Percentiles rank a stretch among this genome's conserved stretches.
phyloP scores from a whole-genome alignment of 2,888 invertebrate genomes.

The Drosophila tanythrix region DNA sequence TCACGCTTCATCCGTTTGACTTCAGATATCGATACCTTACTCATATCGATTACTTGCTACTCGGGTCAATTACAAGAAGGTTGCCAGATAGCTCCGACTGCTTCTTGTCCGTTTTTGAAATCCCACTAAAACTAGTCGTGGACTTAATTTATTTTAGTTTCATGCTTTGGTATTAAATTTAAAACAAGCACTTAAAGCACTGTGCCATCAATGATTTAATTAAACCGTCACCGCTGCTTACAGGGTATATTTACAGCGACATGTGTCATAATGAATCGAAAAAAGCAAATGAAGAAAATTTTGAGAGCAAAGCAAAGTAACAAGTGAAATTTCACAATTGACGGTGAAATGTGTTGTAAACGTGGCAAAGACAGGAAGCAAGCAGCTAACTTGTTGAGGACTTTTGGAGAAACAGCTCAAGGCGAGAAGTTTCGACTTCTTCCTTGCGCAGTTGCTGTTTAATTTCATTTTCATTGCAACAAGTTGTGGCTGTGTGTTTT shows the following conservation, averaged over 20 bases:
- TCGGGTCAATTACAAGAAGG: neutral
- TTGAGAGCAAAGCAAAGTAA: conserved; percentile 34
- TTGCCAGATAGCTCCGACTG: neutral
- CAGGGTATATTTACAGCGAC: conserved; percentile 44
- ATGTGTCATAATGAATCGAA: conserved; percentile 54
- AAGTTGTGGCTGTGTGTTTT: conserved; percentile 26
- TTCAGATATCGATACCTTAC: neutral
- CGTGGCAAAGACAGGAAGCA: conserved; percentile 18
- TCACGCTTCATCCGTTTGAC: neutral
- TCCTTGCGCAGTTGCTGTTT: conserved; percentile 34
- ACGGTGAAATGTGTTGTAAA: conserved; percentile 74
- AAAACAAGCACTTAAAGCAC: neutral
- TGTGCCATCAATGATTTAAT: neutral
- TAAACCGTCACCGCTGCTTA: neutral
- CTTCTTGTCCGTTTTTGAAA: neutral
- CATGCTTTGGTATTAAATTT: neutral
- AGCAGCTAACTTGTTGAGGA: conserved; percentile 26
- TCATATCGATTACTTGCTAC: neutral
- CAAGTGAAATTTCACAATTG: conserved; percentile 62
- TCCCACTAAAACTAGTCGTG: neutral
- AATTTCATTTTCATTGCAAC: conserved; percentile 63
- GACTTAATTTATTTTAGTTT: neutral
- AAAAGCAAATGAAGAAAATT: conserved; percentile 17
- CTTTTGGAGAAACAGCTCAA: conserved; percentile 29
- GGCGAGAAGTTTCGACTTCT: conserved; percentile 42